Evolutionary conservation across 1,140 invertebrate genomes (phyloP), one percentile per base, ranked within the genome.

Genomic region (Steinernema feltiae): DNA sequence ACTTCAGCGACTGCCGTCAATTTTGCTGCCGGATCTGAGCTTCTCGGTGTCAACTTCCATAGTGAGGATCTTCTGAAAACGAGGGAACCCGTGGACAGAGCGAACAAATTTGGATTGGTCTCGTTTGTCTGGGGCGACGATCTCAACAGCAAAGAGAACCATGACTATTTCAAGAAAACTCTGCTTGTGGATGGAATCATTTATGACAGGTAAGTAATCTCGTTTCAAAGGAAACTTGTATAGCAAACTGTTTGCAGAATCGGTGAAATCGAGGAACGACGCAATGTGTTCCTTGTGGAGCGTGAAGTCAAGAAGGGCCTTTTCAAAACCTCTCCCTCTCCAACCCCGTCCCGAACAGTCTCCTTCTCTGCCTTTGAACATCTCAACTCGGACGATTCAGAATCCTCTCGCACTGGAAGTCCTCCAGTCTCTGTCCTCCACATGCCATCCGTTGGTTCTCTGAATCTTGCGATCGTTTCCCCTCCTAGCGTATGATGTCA

Each of bases 91-190:
- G 78, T 86, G 27, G 69, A 74, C 18, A 80, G 74, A 48, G 84
- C 85, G 24, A 83, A 79, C 48, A 73, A 85, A 48, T 78, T 84
- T n/a, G 82, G 82, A 1, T 70, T 85, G 53, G 82, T 85, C 15
- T 78, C 80, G 15, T 85, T 85, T 30, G 81, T 86, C 18, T 85
- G 84, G 84, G 84, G 84, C 35, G 85, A 85, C 32, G 84, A 85
- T 69, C 69, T 85, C 24, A 77, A 80, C 48, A 82, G 81, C 31
- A 86, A 83, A 48, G 76, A 81, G 48, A 77, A 77, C 30, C 77
- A 85, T n/a, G 79, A 85, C 24, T 85, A 84, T 69, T 86, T 85
- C 77, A 86, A 85, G 73, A 83, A 83, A 27, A 76, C 74, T 15
- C 48, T 85, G 1, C 74, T 76, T 0, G 85, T 86, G 53, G 84